Evolutionary conservation across 2,888 invertebrate genomes (phyloP).

Genomic region (Conops quadrifasciatus): DNA sequence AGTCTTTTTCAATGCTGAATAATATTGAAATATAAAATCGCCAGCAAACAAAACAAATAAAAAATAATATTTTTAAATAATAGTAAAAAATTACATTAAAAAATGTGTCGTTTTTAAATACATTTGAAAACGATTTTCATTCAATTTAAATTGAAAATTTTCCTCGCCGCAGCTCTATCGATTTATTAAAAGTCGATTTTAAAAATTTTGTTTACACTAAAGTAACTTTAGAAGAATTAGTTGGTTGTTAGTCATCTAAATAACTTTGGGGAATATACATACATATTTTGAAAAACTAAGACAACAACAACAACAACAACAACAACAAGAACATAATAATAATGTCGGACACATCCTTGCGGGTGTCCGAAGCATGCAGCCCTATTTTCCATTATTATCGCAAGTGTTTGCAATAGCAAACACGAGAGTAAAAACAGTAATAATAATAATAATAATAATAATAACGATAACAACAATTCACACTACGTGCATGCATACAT

Average conservation of each 20-base stretch:
- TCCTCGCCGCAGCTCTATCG: neutral
- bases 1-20: neutral
- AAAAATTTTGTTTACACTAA: neutral
- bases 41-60: neutral
- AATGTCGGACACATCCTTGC: neutral
- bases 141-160: neutral
- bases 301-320: neutral
- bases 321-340: neutral
- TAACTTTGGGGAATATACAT: too few relatives aligned
- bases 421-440: too few relatives aligned
- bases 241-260: too few relatives aligned
- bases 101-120: neutral
- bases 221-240: too few relatives aligned
- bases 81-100: neutral
- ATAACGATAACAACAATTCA: too few relatives aligned
- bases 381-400: slow-evolving; percentile 15
- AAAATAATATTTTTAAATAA: neutral
- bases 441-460: too few relatives aligned
- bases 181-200: neutral
- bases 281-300: neutral
- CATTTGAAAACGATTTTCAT: neutral
- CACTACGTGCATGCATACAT: too few relatives aligned
- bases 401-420: too few relatives aligned
- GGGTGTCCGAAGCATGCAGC: neutral
- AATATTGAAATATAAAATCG: neutral